Evolutionary conservation across 2,888 invertebrate genomes (phyloP).

Genomic region (Abrostola triplasia): DNA sequence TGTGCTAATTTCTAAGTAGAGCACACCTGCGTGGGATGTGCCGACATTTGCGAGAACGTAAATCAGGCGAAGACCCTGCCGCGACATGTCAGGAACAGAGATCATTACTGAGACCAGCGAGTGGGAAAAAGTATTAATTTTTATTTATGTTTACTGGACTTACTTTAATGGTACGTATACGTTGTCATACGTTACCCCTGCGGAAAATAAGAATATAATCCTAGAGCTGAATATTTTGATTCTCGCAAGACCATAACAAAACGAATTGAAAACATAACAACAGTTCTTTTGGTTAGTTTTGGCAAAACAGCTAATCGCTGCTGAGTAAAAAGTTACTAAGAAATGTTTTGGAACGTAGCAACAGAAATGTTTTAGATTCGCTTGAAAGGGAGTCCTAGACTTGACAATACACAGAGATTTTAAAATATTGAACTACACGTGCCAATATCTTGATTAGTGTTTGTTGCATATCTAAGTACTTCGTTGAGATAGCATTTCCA

Average conservation of each 20-base stretch:
- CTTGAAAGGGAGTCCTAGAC: not conserved
- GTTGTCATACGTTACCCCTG: not conserved
- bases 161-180: conserved; percentile 1
- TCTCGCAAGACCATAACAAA: no score
- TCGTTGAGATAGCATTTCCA: not conserved
- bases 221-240: no score
- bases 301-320: no score
- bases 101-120: conserved; percentile 60
- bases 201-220: not conserved
- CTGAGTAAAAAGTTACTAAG: no score
- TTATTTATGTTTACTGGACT: conserved; percentile 30
- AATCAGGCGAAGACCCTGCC: conserved; percentile 61
- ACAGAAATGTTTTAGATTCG: not conserved
- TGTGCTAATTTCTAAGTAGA: conserved; percentile 54
- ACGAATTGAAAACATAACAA: no score
- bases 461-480: not conserved
- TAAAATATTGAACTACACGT: no score
- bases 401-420: not conserved
- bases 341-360: no score
- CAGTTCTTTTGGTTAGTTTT: no score
- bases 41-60: conserved; percentile 54
- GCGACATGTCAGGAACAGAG: conserved; percentile 64
- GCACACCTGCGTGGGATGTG: conserved; percentile 61
- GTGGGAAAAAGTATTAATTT: conserved; percentile 46
- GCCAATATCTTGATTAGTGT: no score